Evolutionary conservation across 2,797 vertebrate genomes (phyloP), one percentile per base, ranked within the genome.

Genomic region (Silurus lanzhouensis): DNA sequence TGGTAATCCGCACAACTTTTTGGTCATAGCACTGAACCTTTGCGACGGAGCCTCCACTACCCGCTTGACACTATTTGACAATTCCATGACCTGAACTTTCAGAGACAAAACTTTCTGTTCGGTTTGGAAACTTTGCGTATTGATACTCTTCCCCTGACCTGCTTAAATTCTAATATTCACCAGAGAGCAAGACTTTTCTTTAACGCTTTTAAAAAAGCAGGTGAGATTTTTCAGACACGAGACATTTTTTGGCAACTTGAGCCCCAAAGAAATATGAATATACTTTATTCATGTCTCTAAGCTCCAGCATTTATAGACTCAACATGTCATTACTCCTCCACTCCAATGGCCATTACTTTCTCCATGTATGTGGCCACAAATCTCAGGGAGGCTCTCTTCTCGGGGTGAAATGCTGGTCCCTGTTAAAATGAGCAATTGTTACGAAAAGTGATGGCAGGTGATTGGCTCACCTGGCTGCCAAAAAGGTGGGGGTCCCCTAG

Each of bases 381-480:
- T 81, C 84, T 85, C 83, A 61, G 57, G 31, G 55, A 80, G 83
- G 61, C 76, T 70, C 60, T 38, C 68, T 31, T 80, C 38, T 48
- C 1, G 57, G 77, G 68, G 67, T 71, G 66, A 80, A 80, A 80
- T 6, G n/a, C 22, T 60, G 64, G 77, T 81, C 84, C 27, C 58
- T 52, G 67, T 85, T 81, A 85, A 74, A 72, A 74, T 55, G 60
- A 48, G 13, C 17, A 19, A 38, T n/a, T 74, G 22, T 72, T 14
- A 81, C 72, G 46, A 74, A 71, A 71, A 84, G 77, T 61, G 83
- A 55, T 48, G 58, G 61, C 72, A 86, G 72, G 64, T 83, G 74
- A 86, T 72, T 83, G 66, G 55, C 81, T 83, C 57, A 86, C 85
- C 85, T 86, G 85, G 85, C 55, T 83, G 74, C 85, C 85, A 86